phyloP scores from a whole-genome alignment of 2,888 invertebrate species.

The Parnassius orleans region DNA sequence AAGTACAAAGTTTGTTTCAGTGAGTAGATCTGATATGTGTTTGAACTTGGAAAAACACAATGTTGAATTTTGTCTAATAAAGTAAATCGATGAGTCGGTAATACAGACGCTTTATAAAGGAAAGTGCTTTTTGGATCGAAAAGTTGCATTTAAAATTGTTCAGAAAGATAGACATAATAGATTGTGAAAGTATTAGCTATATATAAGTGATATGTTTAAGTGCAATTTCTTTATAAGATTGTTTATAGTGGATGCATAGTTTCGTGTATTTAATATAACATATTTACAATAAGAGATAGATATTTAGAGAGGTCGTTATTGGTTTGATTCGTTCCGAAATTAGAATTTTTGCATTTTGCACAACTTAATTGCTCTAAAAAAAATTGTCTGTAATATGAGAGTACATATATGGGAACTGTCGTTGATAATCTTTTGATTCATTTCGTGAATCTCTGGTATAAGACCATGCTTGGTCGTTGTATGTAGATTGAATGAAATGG shows the following conservation, averaged over 20 bases:
- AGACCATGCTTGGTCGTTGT: too few relatives aligned
- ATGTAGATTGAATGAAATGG: too few relatives aligned
- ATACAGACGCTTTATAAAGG: not conserved
- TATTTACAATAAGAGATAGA: conserved; percentile 4
- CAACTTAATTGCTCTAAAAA: not conserved
- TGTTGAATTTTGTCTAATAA: not conserved
- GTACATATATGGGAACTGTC: not conserved
- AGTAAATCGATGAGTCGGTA: not conserved
- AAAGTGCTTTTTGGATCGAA: conserved; percentile 13
- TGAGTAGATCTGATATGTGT: conserved; percentile 40
- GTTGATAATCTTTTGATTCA: not conserved
- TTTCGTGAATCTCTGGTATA: too few relatives aligned
- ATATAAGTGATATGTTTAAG: conserved; percentile 47
- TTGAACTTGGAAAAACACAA: not conserved
- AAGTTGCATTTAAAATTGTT: conserved; percentile 20
- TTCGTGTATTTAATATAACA: conserved; percentile 6
- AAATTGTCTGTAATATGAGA: not conserved
- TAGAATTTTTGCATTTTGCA: not conserved
- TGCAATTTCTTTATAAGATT: conserved; percentile 40
- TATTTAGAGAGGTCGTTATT: conserved; percentile 12
- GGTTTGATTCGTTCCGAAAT: too few relatives aligned
- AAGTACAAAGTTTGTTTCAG: conserved; percentile 72
- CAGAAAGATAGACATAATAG: conserved; percentile 13
- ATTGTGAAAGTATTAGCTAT: conserved; percentile 27
- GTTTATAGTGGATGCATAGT: conserved; percentile 14